Conservation (phyloP, 2,888 invertebrate genomes). For the Shargacucullia verbasci region DNA sequence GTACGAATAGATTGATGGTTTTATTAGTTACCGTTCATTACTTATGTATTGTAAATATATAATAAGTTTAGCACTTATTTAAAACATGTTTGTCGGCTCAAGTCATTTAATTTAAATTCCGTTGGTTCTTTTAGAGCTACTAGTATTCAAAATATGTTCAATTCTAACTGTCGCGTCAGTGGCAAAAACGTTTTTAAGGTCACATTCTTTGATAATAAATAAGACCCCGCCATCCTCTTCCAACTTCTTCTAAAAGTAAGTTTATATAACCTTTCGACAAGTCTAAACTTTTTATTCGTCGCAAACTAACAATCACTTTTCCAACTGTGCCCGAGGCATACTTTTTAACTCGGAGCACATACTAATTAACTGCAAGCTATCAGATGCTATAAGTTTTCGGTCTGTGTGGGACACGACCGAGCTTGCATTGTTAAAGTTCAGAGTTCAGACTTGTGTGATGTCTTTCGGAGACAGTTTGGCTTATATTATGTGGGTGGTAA, state of each 20-base stretch:
- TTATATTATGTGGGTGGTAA: conserved; percentile 4
- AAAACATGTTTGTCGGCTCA: too few species aligned
- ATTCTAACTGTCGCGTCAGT: too few species aligned
- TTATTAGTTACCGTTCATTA: too few species aligned
- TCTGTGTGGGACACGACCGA: conserved; percentile 16
- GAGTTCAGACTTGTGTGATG: conserved; percentile 25
- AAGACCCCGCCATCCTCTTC: too few species aligned
- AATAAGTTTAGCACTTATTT: too few species aligned
- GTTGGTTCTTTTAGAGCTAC: too few species aligned
- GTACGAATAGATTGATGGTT: too few species aligned
- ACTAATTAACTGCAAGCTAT: conserved; percentile 38
- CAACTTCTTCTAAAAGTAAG: conserved; percentile 16
- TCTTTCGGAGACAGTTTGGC: conserved; percentile 18
- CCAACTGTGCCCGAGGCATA: neutral
- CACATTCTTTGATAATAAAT: too few species aligned
- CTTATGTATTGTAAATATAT: too few species aligned
- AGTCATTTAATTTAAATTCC: too few species aligned
- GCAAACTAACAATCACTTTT: conserved; percentile 10
- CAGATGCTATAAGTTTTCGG: conserved; percentile 30
- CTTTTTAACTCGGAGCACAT: conserved; percentile 29
- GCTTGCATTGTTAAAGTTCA: conserved; percentile 28
- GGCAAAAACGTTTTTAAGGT: too few species aligned
- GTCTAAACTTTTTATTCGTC: conserved; percentile 4
- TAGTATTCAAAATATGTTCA: too few species aligned
- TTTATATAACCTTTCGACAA: conserved; percentile 3